Evolutionary conservation across 2,113 vertebrate species (phyloP), one percentile per base, ranked within the genome.

Genomic region (Craseonycteris thonglongyai): DNA sequence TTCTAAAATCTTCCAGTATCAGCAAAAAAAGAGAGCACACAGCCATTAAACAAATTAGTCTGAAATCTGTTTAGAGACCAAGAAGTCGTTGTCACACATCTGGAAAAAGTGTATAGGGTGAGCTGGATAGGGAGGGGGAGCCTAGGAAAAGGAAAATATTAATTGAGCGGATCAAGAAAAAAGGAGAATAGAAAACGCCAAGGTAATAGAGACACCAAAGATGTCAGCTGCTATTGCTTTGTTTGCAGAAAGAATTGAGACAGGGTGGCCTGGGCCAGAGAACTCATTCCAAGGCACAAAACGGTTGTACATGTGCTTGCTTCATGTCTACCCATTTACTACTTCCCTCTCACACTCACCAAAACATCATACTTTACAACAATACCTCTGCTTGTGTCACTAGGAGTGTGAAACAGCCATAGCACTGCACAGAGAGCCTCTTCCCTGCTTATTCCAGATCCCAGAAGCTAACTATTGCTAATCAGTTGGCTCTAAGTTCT

Each of bases 1-100:
- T 97, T 97, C 94, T 97, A 89, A 98, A 97, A 97, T 97, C 96
- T 97, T 98, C 95, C 95, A 96, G 95, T 97, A 97, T 98, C 95
- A 97, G 93, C 93, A 97, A 93, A 96, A 95, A 96, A 96, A 96
- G 95, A 97, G 95, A 88, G 94, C 86, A 94, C 54, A 96, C 75
- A 95, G 92, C 97, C 97, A 97, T 97, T 97, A 98, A 96, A 97
- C 66, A 96, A 98, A 97, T 97, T 96, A 97, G 92, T 74, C 79
- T 97, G 91, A 97, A 96, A 95, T 84, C 91, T 96, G 94, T 97
- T 97, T 95, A 96, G 93, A 97, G 96, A 96, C 93, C 90, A 71
- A 95, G 40, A 95, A 93, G 58, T 47, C 61, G 95, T 98, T 97
- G 94, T 97, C 94, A 94, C 96, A 98, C 98, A 98, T 98, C 97